These are phyloP conservation scores for Drosophila emarginata DNA, from an alignment of 2,888 invertebrate genomes.

Conservation along the genomic window DNA sequence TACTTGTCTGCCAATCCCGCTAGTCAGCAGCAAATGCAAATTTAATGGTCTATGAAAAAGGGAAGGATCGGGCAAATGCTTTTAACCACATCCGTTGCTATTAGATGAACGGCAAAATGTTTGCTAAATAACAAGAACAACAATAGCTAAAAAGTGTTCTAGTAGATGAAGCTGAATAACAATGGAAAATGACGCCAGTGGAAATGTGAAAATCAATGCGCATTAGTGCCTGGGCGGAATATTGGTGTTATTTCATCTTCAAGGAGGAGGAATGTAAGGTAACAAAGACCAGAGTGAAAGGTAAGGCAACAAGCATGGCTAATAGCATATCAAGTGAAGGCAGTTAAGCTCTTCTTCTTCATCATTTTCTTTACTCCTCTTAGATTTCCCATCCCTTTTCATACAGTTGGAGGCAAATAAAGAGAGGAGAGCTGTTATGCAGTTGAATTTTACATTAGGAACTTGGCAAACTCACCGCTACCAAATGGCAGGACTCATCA, in stretches of 20 bases:
- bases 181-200: slow-evolving; percentile 65
- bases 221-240: slow-evolving; percentile 59
- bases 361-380: neutral
- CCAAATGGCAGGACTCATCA: neutral
- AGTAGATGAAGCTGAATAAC: slow-evolving; percentile 37
- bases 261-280: slow-evolving; percentile 13
- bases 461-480: neutral
- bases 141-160: slow-evolving; percentile 12
- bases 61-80: slow-evolving; percentile 70
- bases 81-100: slow-evolving; percentile 77
- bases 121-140: slow-evolving; percentile 25
- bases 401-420: neutral
- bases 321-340: slow-evolving; percentile 53
- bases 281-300: neutral
- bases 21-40: slow-evolving; percentile 75
- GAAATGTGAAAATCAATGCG: slow-evolving; percentile 73
- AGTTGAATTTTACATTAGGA: slow-evolving; percentile 28
- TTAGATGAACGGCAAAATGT: slow-evolving; percentile 56
- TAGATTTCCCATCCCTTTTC: neutral
- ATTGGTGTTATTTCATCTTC: slow-evolving; percentile 66
- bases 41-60: slow-evolving; percentile 76
- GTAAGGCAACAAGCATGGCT: slow-evolving; percentile 40
- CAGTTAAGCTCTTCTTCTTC: slow-evolving; percentile 2
- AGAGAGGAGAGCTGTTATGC: neutral
- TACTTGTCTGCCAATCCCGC: slow-evolving; percentile 57